A percentile compares a stretch with the other conserved stretches of the same genome.
Evolutionary conservation across 2,888 invertebrate species (phyloP).

Genomic region (Neoaliturus tenellus): DNA sequence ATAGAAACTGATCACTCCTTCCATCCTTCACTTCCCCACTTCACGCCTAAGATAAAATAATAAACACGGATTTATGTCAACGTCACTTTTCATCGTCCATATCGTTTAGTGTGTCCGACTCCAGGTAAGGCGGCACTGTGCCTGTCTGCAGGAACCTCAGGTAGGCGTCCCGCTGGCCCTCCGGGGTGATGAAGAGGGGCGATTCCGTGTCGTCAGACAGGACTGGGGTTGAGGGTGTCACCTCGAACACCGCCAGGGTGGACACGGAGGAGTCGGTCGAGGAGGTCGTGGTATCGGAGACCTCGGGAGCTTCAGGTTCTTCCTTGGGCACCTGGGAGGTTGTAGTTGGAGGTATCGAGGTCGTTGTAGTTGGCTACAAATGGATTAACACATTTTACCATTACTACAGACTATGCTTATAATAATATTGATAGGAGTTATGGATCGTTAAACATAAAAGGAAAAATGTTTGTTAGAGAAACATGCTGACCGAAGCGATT

Average conservation of each 20-base stretch:
- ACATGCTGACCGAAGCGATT: no score
- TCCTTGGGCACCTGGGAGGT: neutral
- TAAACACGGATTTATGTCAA: no score
- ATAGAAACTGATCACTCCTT: no score
- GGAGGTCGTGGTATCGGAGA: neutral
- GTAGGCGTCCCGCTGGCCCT: conserved; percentile 19
- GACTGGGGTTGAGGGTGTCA: conserved; percentile 10
- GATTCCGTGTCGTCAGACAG: neutral
- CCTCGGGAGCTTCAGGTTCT: neutral
- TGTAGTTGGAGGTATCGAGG: neutral
- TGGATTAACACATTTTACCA: no score
- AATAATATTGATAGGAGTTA: no score
- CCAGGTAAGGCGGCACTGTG: conserved; percentile 1
- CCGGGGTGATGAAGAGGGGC: conserved; percentile 44
- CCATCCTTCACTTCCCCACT: no score
- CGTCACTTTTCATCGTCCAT: neutral
- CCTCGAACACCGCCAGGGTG: conserved; percentile 42
- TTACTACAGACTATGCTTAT: no score
- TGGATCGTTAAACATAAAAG: no score
- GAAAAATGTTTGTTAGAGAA: no score
- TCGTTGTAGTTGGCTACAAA: neutral
- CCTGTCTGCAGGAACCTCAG: conserved; percentile 35
- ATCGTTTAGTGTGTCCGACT: neutral
- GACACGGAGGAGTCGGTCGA: neutral
- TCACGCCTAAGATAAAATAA: no score